Percentiles rank a stretch among this genome's conserved stretches.
Conservation (phyloP, 2,888 invertebrate species). For the Netelia virgata region DNA sequence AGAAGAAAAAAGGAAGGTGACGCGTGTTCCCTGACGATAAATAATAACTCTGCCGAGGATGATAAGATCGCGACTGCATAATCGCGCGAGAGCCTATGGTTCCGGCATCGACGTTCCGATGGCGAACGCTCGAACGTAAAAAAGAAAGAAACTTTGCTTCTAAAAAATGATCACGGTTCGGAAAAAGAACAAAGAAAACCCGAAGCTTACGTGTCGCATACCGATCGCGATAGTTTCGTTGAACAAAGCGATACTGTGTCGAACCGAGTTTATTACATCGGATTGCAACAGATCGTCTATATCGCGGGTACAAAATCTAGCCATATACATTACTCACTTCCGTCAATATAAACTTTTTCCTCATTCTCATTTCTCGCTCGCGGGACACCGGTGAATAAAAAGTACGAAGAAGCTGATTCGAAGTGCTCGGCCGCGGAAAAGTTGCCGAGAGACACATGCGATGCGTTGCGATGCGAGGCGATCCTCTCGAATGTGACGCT, state of each 20-base stretch:
- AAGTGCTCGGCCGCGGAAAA: not conserved
- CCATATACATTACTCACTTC: constrained; percentile 39
- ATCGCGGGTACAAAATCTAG: constrained; percentile 4
- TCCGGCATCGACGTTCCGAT: not conserved
- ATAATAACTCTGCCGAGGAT: constrained; percentile 14
- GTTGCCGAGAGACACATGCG: not conserved
- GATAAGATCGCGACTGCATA: constrained; percentile 19
- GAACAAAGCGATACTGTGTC: no score
- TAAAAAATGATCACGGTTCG: no score
- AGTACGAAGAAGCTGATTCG: not conserved
- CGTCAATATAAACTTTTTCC: constrained; percentile 62
- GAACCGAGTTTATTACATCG: not conserved
- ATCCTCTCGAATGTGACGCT: constrained; percentile 21
- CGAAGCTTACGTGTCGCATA: no score
- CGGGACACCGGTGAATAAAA: not conserved
- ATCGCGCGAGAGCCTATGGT: constrained; percentile 18
- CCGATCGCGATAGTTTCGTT: no score
- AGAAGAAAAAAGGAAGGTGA: not conserved
- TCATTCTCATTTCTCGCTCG: not conserved
- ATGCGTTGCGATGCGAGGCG: not conserved
- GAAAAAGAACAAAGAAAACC: no score
- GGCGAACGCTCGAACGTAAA: not conserved
- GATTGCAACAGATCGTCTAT: constrained; percentile 18
- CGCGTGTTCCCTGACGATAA: constrained; percentile 9
- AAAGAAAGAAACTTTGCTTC: not conserved